Evolutionary conservation across 2,797 vertebrate species (phyloP), one percentile per base, ranked within the genome.

Genomic region (Pseudopleuronectes americanus): DNA sequence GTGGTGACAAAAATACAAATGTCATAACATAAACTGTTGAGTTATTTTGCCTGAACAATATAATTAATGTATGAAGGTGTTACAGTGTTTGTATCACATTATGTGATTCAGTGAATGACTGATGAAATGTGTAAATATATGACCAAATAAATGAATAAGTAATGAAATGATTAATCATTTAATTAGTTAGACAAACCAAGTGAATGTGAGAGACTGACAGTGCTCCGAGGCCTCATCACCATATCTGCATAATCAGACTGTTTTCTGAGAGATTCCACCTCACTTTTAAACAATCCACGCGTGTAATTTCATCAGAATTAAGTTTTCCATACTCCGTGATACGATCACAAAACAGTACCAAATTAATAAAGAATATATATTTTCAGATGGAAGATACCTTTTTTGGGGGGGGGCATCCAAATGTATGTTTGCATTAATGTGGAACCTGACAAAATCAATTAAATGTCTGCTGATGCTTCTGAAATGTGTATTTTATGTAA

Each of bases 81-180:
- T 73, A 58, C 70, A 67, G 56, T 68, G 51, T 83, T 84, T 90
- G 75, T 88, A 74, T 84, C 77, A 70, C 56, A 90, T 90, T 83
- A 85, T 74, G 41, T 80, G 84, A 87, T 41, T 85, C 85, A 87
- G 68, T 88, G 88, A 89, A 80, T 80, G 84, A 74, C 77, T 82
- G 80, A 87, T 88, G 77, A 87, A 84, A 81, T 59, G 68, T 24
- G 58, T 74, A 83, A 85, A 84, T 84, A 81, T 81, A 82, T 57
- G 64, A 85, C 65, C 69, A 87, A 88, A 80, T 81, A 70, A 83
- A 88, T 90, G 79, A 90, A 89, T 89, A 81, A 85, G 57, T 83
- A 86, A 90, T 90, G 85, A 79, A 82, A 78, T 80, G 26, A 84
- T 90, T 84, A 77, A 83, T 83, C 81, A 84, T 90, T 86, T 74